Evolutionary conservation across 2,888 invertebrate species (phyloP), one percentile per base, ranked within the genome.

Genomic region (Ochlodes sylvanus): DNA sequence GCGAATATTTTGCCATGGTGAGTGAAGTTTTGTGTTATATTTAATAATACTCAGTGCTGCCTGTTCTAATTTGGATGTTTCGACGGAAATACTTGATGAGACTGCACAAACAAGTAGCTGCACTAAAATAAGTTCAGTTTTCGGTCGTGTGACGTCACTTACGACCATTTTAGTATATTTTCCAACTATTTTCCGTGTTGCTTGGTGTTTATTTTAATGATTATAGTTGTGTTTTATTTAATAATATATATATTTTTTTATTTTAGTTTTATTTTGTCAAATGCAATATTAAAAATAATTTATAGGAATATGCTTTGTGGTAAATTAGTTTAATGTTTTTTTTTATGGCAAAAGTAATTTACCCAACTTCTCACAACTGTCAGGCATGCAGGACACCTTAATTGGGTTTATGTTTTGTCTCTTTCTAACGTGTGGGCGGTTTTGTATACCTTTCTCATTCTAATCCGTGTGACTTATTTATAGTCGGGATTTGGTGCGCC

Each of bases 401-500:
- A 79, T 79, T 77, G 74, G 74, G 75, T 71, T 72, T 76, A 62
- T 70, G 67, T 67, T 73, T 70, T 75, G 71, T 90, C 89, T 78
- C 86, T 77, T 73, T 89, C 84, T 76, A 52, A 71, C 83, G 38
- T 71, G 54, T 68, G 73, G 71, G 71, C 70, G 71, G 74, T 72
- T 67, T 66, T 70, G 56, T 84, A 70, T 69, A 58, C 72, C 76
- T 75, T 66, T 87, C 87, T 81, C 81, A 71, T 71, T 89, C 82
- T 75, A 69, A 73, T 80, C 72, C 75, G 74, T 74, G 76, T 75
- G 75, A 82, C 81, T 85, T 88, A 89, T 89, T 89, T 88, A 88
- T 89, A 89, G 88, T 79, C 81, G 80, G 80, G 81, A 81, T 81
- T 80, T 76, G 78, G 78, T 78, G 79, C 85, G 84, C 88, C 88